Conservation (phyloP, 2,113 vertebrate genomes). For the Macrotus californicus region DNA sequence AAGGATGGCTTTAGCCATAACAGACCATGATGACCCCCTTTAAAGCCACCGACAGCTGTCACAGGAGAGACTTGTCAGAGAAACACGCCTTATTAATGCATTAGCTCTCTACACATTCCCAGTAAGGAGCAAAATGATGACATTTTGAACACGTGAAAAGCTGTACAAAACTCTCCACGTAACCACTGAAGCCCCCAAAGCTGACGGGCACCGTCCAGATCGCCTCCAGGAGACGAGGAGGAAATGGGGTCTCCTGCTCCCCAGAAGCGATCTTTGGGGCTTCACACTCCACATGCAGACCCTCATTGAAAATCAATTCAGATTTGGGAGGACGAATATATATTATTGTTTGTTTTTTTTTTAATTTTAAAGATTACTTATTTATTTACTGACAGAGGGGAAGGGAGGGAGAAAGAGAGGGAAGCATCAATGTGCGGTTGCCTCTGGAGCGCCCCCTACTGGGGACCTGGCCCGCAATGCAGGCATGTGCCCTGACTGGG, state of each 20-base stretch:
- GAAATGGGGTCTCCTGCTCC: neutral
- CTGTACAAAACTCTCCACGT: neutral
- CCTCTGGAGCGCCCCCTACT: too few species aligned
- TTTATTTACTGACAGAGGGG: too few species aligned
- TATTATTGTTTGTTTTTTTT: too few species aligned
- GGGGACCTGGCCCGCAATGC: too few species aligned
- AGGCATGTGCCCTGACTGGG: too few species aligned
- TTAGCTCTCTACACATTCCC: fast-evolving
- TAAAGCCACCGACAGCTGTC: neutral
- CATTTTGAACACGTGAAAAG: neutral
- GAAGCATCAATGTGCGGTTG: too few species aligned
- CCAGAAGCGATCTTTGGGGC: neutral
- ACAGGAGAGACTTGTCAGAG: neutral
- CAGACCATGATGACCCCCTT: neutral
- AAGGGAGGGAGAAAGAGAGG: too few species aligned
- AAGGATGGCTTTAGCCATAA: neutral
- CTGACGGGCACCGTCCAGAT: neutral
- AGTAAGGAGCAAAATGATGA: neutral
- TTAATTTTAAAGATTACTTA: too few species aligned
- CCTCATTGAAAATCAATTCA: neutral
- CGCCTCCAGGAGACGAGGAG: neutral
- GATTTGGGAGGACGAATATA: neutral
- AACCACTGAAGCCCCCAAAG: neutral
- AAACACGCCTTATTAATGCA: neutral
- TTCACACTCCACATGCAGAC: fast-evolving